These are phyloP conservation scores for Isotomurus palustris DNA, from an alignment of 2,888 invertebrate genomes.

Conservation along the genomic window DNA sequence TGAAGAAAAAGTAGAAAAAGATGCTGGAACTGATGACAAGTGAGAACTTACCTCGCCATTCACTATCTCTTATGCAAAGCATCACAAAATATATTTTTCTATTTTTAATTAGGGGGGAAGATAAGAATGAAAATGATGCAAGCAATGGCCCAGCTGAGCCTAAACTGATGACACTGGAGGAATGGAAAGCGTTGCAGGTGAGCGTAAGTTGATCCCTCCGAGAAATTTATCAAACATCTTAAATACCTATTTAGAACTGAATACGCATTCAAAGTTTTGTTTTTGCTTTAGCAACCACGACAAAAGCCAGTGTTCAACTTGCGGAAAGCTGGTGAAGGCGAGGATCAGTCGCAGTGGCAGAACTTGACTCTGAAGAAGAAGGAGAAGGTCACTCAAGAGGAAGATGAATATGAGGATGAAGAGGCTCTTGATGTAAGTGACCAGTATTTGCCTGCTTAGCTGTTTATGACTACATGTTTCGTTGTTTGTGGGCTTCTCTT, in stretches of 20 bases:
- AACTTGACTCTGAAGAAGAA: conserved; percentile 76
- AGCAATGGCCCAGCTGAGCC: conserved; percentile 55
- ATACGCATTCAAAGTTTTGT: not conserved
- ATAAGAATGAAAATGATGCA: conserved; percentile 37
- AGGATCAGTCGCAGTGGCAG: conserved; percentile 87
- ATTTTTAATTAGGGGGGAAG: conserved; percentile 21
- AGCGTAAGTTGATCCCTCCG: conserved; percentile 2
- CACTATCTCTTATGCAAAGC: not conserved
- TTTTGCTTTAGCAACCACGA: conserved; percentile 57
- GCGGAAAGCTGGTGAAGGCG: conserved; percentile 91
- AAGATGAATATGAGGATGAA: conserved; percentile 60
- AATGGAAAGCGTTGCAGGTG: conserved; percentile 82
- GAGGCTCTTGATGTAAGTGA: conserved; percentile 53
- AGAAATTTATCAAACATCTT: not conserved
- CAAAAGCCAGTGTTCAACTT: conserved; percentile 83
- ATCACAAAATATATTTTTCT: not conserved
- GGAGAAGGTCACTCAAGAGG: conserved; percentile 60
- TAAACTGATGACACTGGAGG: conserved; percentile 71
- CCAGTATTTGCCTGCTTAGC: not conserved
- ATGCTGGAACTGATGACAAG: conserved; percentile 37
- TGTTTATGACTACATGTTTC: too few species aligned
- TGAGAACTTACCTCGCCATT: conserved; percentile 13
- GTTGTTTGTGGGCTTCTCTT: too few species aligned
- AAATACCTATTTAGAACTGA: too few species aligned
- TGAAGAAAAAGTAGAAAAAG: conserved; percentile 34